phyloP scores from a whole-genome alignment of 2,888 invertebrate species.

The Drosophila conformis region DNA sequence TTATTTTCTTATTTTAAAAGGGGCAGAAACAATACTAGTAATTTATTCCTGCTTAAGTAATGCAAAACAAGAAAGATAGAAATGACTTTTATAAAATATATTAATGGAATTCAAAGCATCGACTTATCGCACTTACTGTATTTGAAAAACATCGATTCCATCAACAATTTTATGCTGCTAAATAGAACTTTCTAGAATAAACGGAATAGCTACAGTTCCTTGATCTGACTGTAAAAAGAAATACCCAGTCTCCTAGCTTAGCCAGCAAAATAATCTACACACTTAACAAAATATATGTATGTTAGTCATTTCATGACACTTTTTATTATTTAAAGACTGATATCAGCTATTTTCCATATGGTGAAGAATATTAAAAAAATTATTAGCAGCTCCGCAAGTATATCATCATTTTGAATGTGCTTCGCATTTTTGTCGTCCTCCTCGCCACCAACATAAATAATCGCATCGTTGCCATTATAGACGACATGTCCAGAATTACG shows the following conservation, averaged over 20 bases:
- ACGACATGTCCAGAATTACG: neutral
- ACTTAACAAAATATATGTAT: neutral
- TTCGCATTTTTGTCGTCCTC: neutral
- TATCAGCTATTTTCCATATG: slow-evolving; percentile 7
- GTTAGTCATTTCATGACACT: neutral
- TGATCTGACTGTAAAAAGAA: neutral
- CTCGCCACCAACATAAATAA: slow-evolving; percentile 21
- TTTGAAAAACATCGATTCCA: neutral
- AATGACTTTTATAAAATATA: neutral
- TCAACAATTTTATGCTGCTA: neutral
- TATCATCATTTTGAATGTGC: neutral
- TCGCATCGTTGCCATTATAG: slow-evolving; percentile 1
- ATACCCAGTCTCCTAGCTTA: neutral
- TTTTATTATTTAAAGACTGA: slow-evolving; percentile 9
- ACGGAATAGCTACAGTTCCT: neutral
- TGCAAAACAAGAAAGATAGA: neutral
- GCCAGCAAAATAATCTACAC: no score
- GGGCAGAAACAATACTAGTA: neutral
- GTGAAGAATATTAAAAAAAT: slow-evolving; percentile 28
- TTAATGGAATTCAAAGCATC: neutral
- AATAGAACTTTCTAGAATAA: neutral
- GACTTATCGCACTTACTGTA: neutral
- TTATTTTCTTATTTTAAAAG: neutral
- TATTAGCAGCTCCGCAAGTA: slow-evolving; percentile 23
- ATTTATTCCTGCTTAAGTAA: neutral